phyloP scores from a whole-genome alignment of 2,113 vertebrate genomes.

The Campylomormyrus tamandua region DNA sequence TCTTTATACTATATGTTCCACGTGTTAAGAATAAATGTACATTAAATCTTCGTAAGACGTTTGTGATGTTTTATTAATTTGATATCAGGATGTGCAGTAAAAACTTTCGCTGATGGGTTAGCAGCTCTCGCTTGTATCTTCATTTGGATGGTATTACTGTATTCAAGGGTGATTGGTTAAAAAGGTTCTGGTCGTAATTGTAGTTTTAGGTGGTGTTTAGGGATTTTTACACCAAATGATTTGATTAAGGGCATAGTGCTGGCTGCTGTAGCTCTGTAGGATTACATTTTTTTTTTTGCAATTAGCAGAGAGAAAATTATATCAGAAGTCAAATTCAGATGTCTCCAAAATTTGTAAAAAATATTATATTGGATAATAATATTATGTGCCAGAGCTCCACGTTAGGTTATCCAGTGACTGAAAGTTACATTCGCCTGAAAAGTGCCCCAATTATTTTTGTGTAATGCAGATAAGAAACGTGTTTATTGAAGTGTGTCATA shows the following conservation, averaged over 20 bases:
- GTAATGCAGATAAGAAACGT: background rate
- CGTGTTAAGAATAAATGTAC: conserved; percentile 99
- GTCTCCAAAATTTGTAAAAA: background rate
- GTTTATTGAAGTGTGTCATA: background rate
- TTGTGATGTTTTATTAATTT: conserved; percentile 82
- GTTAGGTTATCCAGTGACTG: background rate
- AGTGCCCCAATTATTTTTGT: background rate
- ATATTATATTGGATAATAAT: background rate
- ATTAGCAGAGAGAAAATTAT: background rate
- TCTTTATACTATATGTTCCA: conserved; percentile 99
- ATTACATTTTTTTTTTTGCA: background rate
- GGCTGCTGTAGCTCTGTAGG: background rate
- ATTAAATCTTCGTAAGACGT: conserved; percentile 99
- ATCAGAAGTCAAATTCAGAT: background rate
- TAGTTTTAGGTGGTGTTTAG: background rate
- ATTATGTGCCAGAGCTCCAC: background rate
- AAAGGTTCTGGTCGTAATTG: background rate
- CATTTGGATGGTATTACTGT: background rate
- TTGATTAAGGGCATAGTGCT: background rate
- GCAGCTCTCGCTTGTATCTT: background rate
- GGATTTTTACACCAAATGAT: background rate
- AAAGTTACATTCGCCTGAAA: background rate
- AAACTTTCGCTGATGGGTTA: background rate
- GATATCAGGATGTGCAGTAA: background rate
- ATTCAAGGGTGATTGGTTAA: background rate